phyloP scores from a whole-genome alignment of 2,888 invertebrate species.

The Acleris sparsana region DNA sequence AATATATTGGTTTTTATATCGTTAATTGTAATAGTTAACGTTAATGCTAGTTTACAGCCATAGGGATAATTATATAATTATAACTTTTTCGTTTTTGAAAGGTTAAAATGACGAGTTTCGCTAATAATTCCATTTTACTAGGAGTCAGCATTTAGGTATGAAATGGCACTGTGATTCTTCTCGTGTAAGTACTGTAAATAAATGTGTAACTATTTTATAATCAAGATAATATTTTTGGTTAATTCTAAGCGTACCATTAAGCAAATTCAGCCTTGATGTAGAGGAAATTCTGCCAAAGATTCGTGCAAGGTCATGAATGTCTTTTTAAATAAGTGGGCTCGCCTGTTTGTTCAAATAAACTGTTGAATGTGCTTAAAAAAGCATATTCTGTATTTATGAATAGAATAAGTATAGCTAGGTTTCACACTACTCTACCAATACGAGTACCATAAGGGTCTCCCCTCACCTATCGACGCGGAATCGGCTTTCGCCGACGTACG shows the following conservation, averaged over 20 bases:
- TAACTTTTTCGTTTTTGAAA: conserved; percentile 9
- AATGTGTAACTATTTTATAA: conserved; percentile 29
- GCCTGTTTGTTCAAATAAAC: conserved; percentile 8
- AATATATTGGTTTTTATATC: not conserved
- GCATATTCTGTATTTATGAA: too few species aligned
- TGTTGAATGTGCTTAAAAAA: not conserved
- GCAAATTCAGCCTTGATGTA: conserved; percentile 31
- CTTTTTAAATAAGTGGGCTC: conserved; percentile 34
- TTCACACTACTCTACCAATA: too few species aligned
- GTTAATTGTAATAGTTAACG: not conserved
- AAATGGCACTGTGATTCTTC: conserved; percentile 34
- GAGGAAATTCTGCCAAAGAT: conserved; percentile 54
- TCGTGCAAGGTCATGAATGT: conserved; percentile 46
- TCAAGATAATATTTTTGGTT: conserved; percentile 26
- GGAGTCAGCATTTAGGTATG: conserved; percentile 32
- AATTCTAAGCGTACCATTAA: conserved; percentile 5
- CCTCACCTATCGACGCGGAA: too few species aligned
- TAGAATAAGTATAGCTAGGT: too few species aligned
- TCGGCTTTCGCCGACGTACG: too few species aligned
- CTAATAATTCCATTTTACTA: conserved; percentile 22
- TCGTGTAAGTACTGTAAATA: conserved; percentile 23
- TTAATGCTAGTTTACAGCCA: not conserved
- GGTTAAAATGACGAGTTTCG: conserved; percentile 23
- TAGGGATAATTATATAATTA: not conserved
- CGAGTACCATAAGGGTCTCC: too few species aligned